Conservation (phyloP, 2,888 invertebrate genomes). For the Drosophila emarginata region DNA sequence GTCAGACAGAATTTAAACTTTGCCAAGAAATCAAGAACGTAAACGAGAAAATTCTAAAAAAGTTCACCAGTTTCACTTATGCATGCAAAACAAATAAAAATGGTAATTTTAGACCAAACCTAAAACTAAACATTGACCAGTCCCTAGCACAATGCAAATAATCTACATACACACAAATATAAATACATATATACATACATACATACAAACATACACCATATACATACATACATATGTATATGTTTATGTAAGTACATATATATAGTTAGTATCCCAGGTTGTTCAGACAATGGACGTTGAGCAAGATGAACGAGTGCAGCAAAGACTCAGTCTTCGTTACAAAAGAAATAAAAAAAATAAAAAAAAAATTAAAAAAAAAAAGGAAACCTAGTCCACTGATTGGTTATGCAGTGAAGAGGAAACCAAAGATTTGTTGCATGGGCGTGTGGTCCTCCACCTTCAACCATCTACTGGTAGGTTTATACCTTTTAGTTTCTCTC, state of each 20-base stretch:
- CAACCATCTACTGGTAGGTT: background rate
- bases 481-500: constrained; percentile 3
- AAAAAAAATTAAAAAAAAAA: constrained; percentile 5
- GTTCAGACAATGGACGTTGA: constrained; percentile 14
- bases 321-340: constrained; percentile 11
- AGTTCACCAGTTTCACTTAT: constrained; percentile 18
- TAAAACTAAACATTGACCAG: constrained; percentile 11
- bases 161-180: background rate
- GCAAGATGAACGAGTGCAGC: constrained; percentile 24
- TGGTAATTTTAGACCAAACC: constrained; percentile 25
- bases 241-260: background rate
- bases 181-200: background rate
- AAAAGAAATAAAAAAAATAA: background rate
- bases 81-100: constrained; percentile 38
- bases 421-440: constrained; percentile 15
- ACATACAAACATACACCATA: background rate
- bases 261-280: background rate
- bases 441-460: constrained; percentile 11
- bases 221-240: background rate
- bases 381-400: background rate
- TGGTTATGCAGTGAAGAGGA: constrained; percentile 5
- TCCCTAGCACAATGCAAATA: constrained; percentile 11
- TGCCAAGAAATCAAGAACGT: constrained; percentile 6
- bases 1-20: constrained; percentile 11
- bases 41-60: background rate